These are phyloP conservation scores for Melanotaenia trifasciata DNA, from an alignment of 2,797 vertebrate genomes.

Conservation along the genomic window DNA sequence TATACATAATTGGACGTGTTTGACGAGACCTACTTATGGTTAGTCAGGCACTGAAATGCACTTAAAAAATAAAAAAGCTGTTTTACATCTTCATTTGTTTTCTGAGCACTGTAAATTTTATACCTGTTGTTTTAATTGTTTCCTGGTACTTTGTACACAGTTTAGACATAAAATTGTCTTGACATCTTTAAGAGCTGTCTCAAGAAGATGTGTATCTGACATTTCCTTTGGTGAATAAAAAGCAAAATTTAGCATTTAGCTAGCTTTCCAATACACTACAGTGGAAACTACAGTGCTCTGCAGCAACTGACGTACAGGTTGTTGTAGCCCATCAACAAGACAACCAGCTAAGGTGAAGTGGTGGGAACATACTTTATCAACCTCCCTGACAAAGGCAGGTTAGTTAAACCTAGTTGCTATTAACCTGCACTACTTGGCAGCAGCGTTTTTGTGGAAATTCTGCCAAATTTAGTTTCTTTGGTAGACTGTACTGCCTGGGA, in stretches of 20 bases:
- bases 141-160: not conserved
- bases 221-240: not conserved
- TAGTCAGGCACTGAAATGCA: not conserved
- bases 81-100: not conserved
- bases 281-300: not conserved
- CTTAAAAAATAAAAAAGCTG: not conserved
- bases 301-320: not conserved
- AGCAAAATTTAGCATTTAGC: not conserved
- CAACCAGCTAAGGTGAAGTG: slow-evolving; percentile 10
- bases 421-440: slow-evolving; percentile 26
- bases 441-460: slow-evolving; percentile 20
- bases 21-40: not conserved
- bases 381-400: slow-evolving; percentile 33
- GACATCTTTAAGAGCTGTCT: not conserved
- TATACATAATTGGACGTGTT: not conserved
- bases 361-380: slow-evolving; percentile 43
- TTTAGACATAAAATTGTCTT: slow-evolving; percentile 10
- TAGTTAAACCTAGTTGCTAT: slow-evolving; percentile 25
- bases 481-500: slow-evolving; percentile 26
- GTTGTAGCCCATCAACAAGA: slow-evolving; percentile 25
- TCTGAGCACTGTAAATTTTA: not conserved
- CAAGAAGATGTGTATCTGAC: not conserved
- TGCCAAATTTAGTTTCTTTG: slow-evolving; percentile 39
- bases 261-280: not conserved
- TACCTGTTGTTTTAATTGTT: not conserved